Percentiles rank a stretch among this genome's conserved stretches.
phyloP scores from a whole-genome alignment of 2,888 invertebrate species.

The Monoplex corrugatus region DNA sequence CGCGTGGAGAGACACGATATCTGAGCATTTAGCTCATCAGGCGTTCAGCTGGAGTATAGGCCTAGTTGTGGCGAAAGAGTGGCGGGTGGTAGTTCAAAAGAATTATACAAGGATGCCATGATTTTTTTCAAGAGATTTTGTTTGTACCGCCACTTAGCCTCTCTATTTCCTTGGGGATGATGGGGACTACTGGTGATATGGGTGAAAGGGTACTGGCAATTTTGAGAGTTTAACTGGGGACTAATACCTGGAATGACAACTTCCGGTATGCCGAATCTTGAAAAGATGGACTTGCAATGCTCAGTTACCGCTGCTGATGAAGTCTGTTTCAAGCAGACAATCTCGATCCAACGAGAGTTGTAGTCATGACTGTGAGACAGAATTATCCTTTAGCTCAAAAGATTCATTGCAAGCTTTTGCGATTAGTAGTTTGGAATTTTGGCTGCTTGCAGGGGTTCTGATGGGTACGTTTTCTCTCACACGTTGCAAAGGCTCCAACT shows the following conservation, averaged over 20 bases:
- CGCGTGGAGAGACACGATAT: not conserved
- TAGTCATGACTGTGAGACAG: not conserved
- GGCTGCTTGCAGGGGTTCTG: not conserved
- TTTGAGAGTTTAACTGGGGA: not conserved
- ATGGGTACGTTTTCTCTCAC: not conserved
- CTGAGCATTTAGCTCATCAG: conserved; percentile 38
- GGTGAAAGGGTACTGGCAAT: not conserved
- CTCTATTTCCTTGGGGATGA: not conserved
- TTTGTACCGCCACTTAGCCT: not conserved
- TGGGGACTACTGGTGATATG: not conserved
- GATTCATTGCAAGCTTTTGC: not conserved
- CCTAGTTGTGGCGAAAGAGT: conserved; percentile 14
- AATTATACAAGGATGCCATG: not conserved
- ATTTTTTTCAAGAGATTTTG: not conserved
- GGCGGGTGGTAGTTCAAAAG: conserved; percentile 1
- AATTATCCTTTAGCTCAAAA: not conserved
- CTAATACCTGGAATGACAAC: not conserved
- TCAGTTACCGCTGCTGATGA: not conserved
- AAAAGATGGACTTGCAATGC: not conserved
- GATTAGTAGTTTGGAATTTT: not conserved
- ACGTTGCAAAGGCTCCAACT: not conserved
- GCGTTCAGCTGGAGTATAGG: conserved; percentile 31
- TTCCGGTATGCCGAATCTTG: not conserved
- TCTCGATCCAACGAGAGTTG: not conserved
- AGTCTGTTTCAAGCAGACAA: not conserved